These are phyloP conservation scores for Nibea albiflora DNA, from an alignment of 2,113 vertebrate species.

Conservation along the genomic window DNA sequence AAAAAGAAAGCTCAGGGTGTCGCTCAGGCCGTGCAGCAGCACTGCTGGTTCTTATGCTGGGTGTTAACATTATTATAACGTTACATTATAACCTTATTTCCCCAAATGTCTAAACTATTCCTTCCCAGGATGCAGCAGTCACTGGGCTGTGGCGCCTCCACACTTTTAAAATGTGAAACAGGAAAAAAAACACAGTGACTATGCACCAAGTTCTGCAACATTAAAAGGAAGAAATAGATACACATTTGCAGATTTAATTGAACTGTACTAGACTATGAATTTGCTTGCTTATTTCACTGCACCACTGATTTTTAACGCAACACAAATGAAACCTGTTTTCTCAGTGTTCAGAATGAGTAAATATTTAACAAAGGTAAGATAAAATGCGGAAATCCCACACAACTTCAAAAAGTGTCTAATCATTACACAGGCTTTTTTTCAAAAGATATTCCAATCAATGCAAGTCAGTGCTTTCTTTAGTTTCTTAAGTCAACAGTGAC, in stretches of 20 bases:
- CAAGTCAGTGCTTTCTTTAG: conserved; percentile 26
- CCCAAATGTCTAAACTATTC: background rate
- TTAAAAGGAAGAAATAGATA: background rate
- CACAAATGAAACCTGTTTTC: background rate
- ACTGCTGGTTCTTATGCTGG: background rate
- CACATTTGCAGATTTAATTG: background rate
- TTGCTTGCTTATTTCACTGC: background rate
- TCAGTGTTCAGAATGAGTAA: background rate
- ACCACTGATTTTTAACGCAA: background rate
- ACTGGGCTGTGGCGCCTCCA: background rate
- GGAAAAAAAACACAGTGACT: background rate
- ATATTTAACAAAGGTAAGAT: conserved; percentile 6
- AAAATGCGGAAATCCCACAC: background rate
- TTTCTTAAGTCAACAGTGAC: background rate
- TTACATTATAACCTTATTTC: background rate
- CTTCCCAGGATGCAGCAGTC: background rate
- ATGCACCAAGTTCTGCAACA: background rate
- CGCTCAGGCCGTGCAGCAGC: background rate
- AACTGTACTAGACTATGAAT: background rate
- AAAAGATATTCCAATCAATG: background rate
- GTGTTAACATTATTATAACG: background rate
- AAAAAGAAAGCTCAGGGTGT: background rate
- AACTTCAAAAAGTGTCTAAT: background rate
- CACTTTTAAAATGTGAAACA: too few species aligned
- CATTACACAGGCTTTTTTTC: background rate